A percentile compares a stretch with the other conserved stretches of the same genome.
These are phyloP conservation scores for Drosophila kuntzei DNA, from an alignment of 2,888 invertebrate genomes.

Conservation along the genomic window DNA sequence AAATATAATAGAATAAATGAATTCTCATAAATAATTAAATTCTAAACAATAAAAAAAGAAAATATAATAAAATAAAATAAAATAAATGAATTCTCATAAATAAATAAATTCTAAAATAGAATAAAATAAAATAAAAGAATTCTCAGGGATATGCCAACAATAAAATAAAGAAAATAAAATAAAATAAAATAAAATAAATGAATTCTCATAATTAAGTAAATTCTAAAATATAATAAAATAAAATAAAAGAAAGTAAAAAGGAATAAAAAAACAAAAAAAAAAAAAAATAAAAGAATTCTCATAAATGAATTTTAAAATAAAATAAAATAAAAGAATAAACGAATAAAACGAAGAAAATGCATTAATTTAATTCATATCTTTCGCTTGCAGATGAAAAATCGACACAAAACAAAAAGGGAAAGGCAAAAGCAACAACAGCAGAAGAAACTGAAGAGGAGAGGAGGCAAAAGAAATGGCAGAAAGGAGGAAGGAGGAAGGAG, in stretches of 20 bases:
- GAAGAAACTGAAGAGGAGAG: conserved; percentile 2
- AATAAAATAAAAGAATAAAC: neutral
- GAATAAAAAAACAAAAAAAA: neutral
- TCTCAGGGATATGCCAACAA: too few species aligned
- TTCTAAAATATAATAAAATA: too few species aligned
- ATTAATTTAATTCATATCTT: conserved; percentile 54
- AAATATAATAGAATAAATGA: neutral
- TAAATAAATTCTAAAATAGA: neutral
- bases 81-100: neutral
- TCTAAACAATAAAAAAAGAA: too few species aligned
- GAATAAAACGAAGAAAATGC: conserved; percentile 27
- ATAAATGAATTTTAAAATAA: too few species aligned
- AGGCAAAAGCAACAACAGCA: neutral
- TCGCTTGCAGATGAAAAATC: conserved; percentile 52
- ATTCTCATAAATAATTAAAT: neutral
- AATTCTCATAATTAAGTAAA: too few species aligned
- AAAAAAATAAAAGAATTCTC: neutral
- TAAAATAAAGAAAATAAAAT: neutral
- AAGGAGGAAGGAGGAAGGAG: conserved; percentile 1
- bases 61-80: too few species aligned
- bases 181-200: too few species aligned
- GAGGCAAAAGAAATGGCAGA: neutral
- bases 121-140: too few species aligned
- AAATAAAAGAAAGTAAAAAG: neutral
- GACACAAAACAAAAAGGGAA: conserved; percentile 5